phyloP scores from a whole-genome alignment of 2,888 invertebrate species.

The Mythimna pallens region DNA sequence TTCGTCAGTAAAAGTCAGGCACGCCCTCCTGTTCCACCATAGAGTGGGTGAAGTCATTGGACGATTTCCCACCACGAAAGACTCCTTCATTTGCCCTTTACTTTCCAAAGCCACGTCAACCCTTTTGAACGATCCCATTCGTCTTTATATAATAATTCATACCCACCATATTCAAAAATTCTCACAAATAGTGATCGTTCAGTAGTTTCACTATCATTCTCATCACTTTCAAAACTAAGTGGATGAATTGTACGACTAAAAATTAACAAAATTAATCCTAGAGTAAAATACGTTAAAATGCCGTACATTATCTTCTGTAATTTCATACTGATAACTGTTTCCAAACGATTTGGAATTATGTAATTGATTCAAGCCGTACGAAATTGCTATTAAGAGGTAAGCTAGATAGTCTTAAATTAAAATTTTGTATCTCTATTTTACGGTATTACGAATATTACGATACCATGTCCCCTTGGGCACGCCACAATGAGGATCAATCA shows the following conservation, averaged over 20 bases:
- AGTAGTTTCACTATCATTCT: not conserved
- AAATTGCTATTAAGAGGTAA: conserved; percentile 5
- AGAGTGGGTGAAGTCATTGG: too few relatives aligned
- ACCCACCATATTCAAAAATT: not conserved
- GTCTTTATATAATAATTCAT: not conserved
- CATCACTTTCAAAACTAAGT: not conserved
- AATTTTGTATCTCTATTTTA: not conserved
- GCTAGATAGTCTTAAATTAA: not conserved
- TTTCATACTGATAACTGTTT: not conserved
- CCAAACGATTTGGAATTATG: not conserved
- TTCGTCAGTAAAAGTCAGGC: too few relatives aligned
- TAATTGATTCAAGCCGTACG: conserved; percentile 19
- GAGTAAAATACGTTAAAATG: not conserved
- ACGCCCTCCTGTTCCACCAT: too few relatives aligned
- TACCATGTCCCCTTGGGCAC: too few relatives aligned
- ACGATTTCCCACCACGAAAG: too few relatives aligned
- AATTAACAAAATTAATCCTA: conserved; percentile 2
- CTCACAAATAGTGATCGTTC: not conserved
- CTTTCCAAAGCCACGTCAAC: too few relatives aligned
- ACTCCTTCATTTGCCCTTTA: too few relatives aligned
- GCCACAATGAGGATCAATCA: too few relatives aligned
- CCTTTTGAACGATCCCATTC: too few relatives aligned
- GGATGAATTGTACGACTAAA: not conserved
- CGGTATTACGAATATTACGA: not conserved
- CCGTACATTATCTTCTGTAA: not conserved